phyloP scores from a whole-genome alignment of 1,140 invertebrate species.

The Heliothis virescens region DNA sequence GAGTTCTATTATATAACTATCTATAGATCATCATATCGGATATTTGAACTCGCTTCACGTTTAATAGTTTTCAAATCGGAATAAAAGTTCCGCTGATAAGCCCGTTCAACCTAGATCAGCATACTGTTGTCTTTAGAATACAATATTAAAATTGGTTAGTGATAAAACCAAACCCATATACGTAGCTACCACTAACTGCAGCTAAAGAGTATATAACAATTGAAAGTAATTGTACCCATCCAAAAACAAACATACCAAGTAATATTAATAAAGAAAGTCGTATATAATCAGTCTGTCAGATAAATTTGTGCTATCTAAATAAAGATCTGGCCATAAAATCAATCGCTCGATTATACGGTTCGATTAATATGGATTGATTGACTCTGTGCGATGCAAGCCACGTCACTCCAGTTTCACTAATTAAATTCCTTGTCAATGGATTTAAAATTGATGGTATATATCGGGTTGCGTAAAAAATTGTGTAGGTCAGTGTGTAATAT shows the following conservation, averaged over 20 bases:
- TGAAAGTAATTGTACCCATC: background rate
- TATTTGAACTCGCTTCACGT: no score
- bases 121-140: no score
- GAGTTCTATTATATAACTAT: no score
- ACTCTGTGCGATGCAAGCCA: conserved; percentile 7
- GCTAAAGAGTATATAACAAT: background rate
- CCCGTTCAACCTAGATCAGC: no score
- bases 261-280: conserved; percentile 25
- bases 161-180: no score
- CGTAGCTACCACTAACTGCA: no score
- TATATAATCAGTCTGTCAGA: background rate
- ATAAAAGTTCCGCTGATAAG: no score
- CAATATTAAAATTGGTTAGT: no score
- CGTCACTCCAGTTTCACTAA: conserved; percentile 14
- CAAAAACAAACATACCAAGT: conserved; percentile 2
- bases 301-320: conserved; percentile 26
- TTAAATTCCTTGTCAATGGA: conserved; percentile 25
- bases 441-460: conserved; percentile 21
- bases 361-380: conserved; percentile 5
- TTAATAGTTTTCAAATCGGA: no score
- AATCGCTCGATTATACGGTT: conserved; percentile 1
- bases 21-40: no score
- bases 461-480: background rate
- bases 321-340: conserved; percentile 13
- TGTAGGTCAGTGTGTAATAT: background rate